These are phyloP conservation scores for Lucilia cuprina DNA, from an alignment of 1,140 invertebrate genomes.

Conservation along the genomic window DNA sequence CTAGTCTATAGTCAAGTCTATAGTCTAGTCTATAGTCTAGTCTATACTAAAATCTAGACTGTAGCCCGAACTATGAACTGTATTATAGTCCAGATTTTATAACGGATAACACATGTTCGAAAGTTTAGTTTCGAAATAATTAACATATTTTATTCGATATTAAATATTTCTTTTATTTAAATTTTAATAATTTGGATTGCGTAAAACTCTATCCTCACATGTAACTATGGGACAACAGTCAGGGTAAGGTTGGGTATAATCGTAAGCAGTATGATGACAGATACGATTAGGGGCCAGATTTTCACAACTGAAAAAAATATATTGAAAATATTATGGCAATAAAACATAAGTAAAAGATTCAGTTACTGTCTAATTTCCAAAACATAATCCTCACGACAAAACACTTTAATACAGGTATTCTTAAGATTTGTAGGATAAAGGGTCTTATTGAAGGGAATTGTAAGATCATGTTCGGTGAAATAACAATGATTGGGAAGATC, in stretches of 20 bases:
- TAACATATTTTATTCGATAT: too few species aligned
- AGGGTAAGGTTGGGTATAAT: constrained; percentile 42
- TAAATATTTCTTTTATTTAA: background rate
- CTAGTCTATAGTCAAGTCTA: too few species aligned
- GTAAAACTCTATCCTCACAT: background rate
- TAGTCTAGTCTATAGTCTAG: too few species aligned
- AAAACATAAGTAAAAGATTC: background rate
- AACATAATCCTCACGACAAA: constrained; percentile 51
- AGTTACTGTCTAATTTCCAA: constrained; percentile 52
- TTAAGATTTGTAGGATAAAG: constrained; percentile 40
- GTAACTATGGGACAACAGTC: constrained; percentile 27
- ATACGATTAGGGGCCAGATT: constrained; percentile 40
- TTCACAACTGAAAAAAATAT: constrained; percentile 45
- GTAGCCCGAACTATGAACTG: too few species aligned
- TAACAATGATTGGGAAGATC: constrained; percentile 45
- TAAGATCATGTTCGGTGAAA: constrained; percentile 49
- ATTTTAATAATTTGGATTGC: background rate
- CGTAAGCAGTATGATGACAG: constrained; percentile 41
- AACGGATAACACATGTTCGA: too few species aligned
- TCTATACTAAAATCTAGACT: too few species aligned
- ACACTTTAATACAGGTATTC: constrained; percentile 43
- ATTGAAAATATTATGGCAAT: background rate
- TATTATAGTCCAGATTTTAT: too few species aligned
- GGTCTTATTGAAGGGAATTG: constrained; percentile 43
- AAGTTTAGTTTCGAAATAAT: too few species aligned